phyloP scores from a whole-genome alignment of 2,797 vertebrate genomes.

The Lemur catta region DNA sequence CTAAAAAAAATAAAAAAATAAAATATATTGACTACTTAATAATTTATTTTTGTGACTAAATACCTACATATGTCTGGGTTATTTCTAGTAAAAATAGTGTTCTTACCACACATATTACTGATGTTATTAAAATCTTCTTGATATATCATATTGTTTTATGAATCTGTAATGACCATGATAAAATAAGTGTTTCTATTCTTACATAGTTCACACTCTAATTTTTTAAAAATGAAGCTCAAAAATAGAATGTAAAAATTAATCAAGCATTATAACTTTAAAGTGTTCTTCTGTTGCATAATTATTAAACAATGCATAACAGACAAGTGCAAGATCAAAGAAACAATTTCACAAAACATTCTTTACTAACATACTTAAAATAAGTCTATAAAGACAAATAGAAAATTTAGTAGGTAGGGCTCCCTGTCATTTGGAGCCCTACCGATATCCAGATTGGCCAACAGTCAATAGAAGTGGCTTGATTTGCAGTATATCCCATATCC shows the following conservation, averaged over 20 bases:
- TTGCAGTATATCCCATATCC: background rate
- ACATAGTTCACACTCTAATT: background rate
- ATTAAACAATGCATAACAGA: background rate
- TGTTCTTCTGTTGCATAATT: background rate
- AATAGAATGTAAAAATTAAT: background rate
- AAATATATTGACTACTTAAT: background rate
- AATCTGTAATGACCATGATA: background rate
- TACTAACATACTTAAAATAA: background rate
- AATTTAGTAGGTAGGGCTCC: background rate
- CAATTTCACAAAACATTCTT: background rate
- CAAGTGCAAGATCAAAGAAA: background rate
- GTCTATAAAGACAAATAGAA: background rate
- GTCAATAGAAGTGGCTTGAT: background rate
- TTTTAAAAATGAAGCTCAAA: background rate
- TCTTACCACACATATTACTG: background rate
- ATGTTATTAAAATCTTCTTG: background rate
- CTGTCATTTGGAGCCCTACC: background rate
- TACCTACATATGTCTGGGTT: background rate
- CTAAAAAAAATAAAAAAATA: background rate
- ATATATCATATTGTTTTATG: background rate
- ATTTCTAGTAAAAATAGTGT: conserved; percentile 32
- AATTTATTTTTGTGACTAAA: conserved; percentile 21
- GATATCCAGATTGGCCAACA: background rate
- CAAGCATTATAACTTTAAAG: background rate
- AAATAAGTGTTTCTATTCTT: background rate